Conservation (phyloP, 2,888 invertebrate genomes). For the Agrochola lychnidis region DNA sequence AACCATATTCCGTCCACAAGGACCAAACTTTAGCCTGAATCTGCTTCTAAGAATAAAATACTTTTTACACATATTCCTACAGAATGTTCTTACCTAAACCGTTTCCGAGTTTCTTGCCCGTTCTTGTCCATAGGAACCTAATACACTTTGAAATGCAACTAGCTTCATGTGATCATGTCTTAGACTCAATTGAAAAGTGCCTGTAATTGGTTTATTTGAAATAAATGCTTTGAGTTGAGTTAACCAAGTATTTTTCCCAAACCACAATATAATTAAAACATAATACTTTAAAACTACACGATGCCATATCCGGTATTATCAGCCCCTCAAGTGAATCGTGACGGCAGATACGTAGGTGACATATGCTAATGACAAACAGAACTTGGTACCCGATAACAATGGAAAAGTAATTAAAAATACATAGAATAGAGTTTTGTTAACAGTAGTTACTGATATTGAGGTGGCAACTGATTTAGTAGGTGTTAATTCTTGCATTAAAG, state of each 20-base stretch:
- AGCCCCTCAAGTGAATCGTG: slow-evolving; percentile 73
- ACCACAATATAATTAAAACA: slow-evolving; percentile 36
- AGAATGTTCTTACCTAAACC: not conserved
- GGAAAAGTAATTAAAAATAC: slow-evolving; percentile 58
- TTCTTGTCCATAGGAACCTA: not conserved
- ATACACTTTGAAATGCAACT: too few species aligned
- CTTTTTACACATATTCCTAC: not conserved
- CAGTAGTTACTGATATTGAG: slow-evolving; percentile 35
- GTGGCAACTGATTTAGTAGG: slow-evolving; percentile 38
- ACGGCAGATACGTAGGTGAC: slow-evolving; percentile 69
- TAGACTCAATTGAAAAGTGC: too few species aligned
- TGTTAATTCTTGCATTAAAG: not conserved
- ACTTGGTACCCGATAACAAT: slow-evolving; percentile 59
- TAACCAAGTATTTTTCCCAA: slow-evolving; percentile 6
- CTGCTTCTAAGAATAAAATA: not conserved
- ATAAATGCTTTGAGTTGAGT: not conserved
- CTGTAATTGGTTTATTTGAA: too few species aligned
- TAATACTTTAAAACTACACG: slow-evolving; percentile 33
- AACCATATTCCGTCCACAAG: not conserved
- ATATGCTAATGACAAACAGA: slow-evolving; percentile 64
- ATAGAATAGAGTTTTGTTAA: slow-evolving; percentile 35
- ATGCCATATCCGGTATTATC: slow-evolving; percentile 69
- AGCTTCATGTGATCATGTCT: too few species aligned
- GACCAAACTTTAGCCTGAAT: not conserved
- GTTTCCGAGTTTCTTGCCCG: not conserved